Percentiles rank a stretch among this genome's conserved stretches.
Conservation (phyloP, 1,140 invertebrate species). For the Bombyx mandarina region DNA sequence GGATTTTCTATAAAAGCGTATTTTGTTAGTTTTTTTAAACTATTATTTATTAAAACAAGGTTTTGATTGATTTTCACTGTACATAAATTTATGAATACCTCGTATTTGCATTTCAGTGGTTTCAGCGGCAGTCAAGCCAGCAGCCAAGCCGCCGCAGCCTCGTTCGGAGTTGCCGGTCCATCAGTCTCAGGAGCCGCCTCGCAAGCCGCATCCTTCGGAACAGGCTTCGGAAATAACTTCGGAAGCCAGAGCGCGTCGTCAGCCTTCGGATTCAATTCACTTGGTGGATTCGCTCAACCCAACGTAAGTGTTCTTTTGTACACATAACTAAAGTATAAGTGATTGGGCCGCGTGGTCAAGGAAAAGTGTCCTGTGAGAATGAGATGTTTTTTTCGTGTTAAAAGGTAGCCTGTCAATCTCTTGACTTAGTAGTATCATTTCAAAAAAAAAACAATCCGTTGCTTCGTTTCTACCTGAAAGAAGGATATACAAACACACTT, state of each 20-base stretch:
- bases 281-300: conserved; percentile 38
- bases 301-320: conserved; percentile 28
- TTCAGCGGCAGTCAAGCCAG: conserved; percentile 56
- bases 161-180: conserved; percentile 32
- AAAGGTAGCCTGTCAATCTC: too few relatives aligned
- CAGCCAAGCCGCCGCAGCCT: conserved; percentile 57
- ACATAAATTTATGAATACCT: neutral
- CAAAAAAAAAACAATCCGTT: too few relatives aligned
- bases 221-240: conserved; percentile 32
- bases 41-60: too few relatives aligned
- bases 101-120: conserved; percentile 16
- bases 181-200: conserved; percentile 44
- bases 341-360: too few relatives aligned
- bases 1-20: too few relatives aligned
- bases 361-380: too few relatives aligned
- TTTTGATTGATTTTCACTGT: neutral
- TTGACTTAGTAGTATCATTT: too few relatives aligned
- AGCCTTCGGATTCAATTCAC: conserved; percentile 53
- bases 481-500: too few relatives aligned
- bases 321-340: too few relatives aligned
- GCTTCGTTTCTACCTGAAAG: too few relatives aligned
- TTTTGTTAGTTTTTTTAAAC: too few relatives aligned
- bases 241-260: conserved; percentile 50
- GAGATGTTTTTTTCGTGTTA: too few relatives aligned
- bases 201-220: conserved; percentile 32